Evolutionary conservation across 2,888 invertebrate species (phyloP).

Genomic region (Diloba caeruleocephala): DNA sequence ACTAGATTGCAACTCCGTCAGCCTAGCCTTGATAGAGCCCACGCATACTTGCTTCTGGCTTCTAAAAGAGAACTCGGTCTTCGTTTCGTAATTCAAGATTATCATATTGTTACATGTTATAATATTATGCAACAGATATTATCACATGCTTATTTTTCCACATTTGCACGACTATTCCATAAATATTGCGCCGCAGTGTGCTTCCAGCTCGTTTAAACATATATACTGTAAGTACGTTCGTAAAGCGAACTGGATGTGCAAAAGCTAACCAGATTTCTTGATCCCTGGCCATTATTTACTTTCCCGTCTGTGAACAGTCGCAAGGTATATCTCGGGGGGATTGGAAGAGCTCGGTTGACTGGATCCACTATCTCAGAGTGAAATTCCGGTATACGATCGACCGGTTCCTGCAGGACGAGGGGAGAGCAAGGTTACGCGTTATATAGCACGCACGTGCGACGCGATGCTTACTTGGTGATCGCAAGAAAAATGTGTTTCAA

Average conservation of each 20-base stretch:
- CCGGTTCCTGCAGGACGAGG: slow-evolving; percentile 81
- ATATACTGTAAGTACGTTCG: slow-evolving; percentile 34
- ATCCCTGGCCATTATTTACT: slow-evolving; percentile 58
- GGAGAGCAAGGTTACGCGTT: slow-evolving; percentile 81
- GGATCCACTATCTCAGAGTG: slow-evolving; percentile 66
- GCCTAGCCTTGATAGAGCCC: slow-evolving; percentile 57
- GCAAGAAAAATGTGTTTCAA: slow-evolving; percentile 24
- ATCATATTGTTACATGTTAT: slow-evolving; percentile 22
- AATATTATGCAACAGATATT: slow-evolving; percentile 15
- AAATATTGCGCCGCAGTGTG: slow-evolving; percentile 20
- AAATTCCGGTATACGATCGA: slow-evolving; percentile 73
- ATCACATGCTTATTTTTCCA: slow-evolving; percentile 17
- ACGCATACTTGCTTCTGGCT: slow-evolving; percentile 56
- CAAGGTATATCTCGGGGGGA: slow-evolving; percentile 47
- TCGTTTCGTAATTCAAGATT: slow-evolving; percentile 39
- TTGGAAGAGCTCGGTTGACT: slow-evolving; percentile 57
- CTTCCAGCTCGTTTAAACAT: slow-evolving; percentile 33
- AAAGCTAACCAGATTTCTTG: slow-evolving; percentile 55
- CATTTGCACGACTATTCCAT: slow-evolving; percentile 24
- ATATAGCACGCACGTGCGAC: slow-evolving; percentile 76
- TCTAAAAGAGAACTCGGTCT: slow-evolving; percentile 45
- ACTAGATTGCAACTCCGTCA: slow-evolving; percentile 33
- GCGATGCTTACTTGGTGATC: slow-evolving; percentile 40
- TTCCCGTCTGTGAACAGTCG: slow-evolving; percentile 47
- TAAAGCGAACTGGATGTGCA: slow-evolving; percentile 42